Evolutionary conservation across 2,888 invertebrate genomes (phyloP).

Genomic region (Plagodis pulveraria): DNA sequence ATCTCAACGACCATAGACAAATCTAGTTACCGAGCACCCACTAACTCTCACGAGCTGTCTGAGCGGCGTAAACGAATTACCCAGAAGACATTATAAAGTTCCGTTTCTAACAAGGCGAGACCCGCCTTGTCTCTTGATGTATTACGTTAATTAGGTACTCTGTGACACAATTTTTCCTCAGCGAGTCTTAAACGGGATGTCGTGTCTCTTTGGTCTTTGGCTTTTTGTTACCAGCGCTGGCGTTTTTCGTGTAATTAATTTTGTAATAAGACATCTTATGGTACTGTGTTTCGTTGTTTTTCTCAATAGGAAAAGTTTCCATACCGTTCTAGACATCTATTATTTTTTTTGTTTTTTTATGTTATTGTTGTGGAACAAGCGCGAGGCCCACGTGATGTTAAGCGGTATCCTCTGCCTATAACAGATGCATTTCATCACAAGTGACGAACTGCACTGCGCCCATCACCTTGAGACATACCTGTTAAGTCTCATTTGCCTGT

Average conservation of each 20-base stretch:
- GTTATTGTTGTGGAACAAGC: no score
- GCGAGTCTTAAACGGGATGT: constrained; percentile 18
- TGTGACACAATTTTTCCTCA: constrained; percentile 48
- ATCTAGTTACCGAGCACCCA: constrained; percentile 30
- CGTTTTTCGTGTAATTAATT: not conserved
- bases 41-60: constrained; percentile 29
- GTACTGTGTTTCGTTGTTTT: no score
- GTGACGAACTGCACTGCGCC: no score
- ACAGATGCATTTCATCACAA: no score
- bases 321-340: no score
- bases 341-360: no score
- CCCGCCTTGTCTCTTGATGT: constrained; percentile 45
- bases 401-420: no score
- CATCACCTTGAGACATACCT: no score
- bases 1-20: constrained; percentile 28
- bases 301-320: no score
- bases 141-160: constrained; percentile 57
- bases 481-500: no score
- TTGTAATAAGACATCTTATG: not conserved
- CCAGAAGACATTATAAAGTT: constrained; percentile 37
- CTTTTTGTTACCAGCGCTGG: constrained; percentile 5
- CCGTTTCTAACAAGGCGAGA: constrained; percentile 29
- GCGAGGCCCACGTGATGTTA: no score
- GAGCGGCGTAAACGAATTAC: constrained; percentile 31
- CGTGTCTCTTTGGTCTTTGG: constrained; percentile 16